These are phyloP conservation scores for Pelusios castaneus DNA, from an alignment of 2,113 vertebrate species.

Conservation along the genomic window DNA sequence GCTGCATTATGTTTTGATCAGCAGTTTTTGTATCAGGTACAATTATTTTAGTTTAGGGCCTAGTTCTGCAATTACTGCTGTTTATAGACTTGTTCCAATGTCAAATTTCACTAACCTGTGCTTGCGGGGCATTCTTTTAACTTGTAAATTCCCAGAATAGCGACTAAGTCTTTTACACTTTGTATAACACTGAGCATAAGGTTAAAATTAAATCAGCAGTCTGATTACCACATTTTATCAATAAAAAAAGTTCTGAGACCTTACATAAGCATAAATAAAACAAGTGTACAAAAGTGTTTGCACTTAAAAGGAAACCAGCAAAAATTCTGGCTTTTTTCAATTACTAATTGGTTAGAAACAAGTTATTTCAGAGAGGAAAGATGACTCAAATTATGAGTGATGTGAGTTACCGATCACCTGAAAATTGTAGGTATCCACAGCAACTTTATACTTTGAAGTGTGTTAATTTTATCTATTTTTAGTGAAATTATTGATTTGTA, in stretches of 20 bases:
- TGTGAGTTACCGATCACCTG: slow-evolving; percentile 47
- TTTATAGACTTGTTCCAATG: not conserved
- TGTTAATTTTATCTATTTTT: slow-evolving; percentile 42
- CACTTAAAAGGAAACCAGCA: not conserved
- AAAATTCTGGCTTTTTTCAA: slow-evolving; percentile 11
- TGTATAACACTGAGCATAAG: not conserved
- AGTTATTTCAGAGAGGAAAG: slow-evolving; percentile 9
- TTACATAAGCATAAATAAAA: not conserved
- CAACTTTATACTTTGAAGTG: slow-evolving; percentile 14
- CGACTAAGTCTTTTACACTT: not conserved
- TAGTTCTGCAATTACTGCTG: not conserved
- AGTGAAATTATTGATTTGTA: slow-evolving; percentile 22
- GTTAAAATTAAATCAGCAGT: not conserved
- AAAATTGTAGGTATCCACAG: slow-evolving; percentile 42
- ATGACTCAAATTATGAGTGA: slow-evolving; percentile 27
- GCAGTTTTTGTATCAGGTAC: not conserved
- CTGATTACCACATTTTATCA: not conserved
- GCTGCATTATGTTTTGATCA: not conserved
- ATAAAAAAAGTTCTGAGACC: not conserved
- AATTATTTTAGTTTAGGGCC: not conserved
- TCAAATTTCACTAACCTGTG: not conserved
- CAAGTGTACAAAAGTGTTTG: not conserved
- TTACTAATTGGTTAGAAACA: not conserved
- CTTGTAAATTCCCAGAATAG: not conserved
- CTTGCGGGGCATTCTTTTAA: not conserved